phyloP scores from a whole-genome alignment of 2,888 invertebrate species.

The Ophioninae sp. region DNA sequence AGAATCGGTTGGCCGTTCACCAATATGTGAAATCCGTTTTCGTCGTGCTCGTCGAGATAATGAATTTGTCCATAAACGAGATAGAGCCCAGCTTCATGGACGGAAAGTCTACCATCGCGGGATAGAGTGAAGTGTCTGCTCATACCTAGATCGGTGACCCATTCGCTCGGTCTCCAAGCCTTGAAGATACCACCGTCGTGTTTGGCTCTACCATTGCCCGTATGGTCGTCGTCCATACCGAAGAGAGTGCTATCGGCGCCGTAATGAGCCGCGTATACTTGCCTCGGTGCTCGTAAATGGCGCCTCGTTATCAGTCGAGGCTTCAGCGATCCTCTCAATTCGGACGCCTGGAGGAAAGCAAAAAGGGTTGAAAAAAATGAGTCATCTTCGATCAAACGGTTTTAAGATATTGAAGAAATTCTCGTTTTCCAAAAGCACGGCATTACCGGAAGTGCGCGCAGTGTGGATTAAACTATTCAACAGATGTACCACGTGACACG shows the following conservation, averaged over 20 bases:
- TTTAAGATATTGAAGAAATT: background rate
- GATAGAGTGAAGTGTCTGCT: constrained; percentile 84
- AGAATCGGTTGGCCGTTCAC: constrained; percentile 85
- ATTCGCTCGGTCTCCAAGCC: constrained; percentile 86
- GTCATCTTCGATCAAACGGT: background rate
- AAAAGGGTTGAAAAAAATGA: background rate
- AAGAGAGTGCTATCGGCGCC: constrained; percentile 72
- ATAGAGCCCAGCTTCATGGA: constrained; percentile 88
- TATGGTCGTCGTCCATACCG: constrained; percentile 71
- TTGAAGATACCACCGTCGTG: constrained; percentile 85
- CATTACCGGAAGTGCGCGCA: too few species aligned
- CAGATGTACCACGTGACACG: too few species aligned
- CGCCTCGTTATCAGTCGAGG: constrained; percentile 68
- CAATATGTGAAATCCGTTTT: constrained; percentile 88
- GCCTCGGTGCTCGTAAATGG: constrained; percentile 68
- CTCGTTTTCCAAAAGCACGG: background rate
- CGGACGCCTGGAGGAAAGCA: constrained; percentile 22
- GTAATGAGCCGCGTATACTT: constrained; percentile 74
- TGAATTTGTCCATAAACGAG: constrained; percentile 91
- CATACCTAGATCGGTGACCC: constrained; percentile 85
- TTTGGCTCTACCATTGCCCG: constrained; percentile 86
- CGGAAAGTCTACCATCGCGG: constrained; percentile 85
- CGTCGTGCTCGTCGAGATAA: constrained; percentile 89
- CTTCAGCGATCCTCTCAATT: constrained; percentile 38
- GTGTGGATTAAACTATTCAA: too few species aligned